Percentiles rank a stretch among this genome's conserved stretches.
Evolutionary conservation across 1,140 invertebrate genomes (phyloP).

Genomic region (Drosophila truncata): DNA sequence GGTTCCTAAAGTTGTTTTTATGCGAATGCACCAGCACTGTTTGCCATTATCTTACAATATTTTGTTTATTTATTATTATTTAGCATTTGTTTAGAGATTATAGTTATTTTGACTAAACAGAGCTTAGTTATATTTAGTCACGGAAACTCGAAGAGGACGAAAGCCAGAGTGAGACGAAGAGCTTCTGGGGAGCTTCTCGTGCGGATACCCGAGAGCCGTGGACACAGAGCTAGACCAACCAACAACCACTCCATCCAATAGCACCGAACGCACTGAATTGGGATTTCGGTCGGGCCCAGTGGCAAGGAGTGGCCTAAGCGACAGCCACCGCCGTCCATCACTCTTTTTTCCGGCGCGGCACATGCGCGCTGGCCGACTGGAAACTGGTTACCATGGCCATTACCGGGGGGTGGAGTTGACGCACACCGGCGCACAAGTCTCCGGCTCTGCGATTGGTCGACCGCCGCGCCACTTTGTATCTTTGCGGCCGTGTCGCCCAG

Average conservation of each 20-base stretch:
- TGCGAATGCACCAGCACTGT: conserved; percentile 13
- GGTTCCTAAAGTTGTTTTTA: conserved; percentile 30
- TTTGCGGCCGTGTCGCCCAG: conserved; percentile 53
- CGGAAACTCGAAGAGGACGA: neutral
- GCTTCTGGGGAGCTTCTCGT: conserved; percentile 63
- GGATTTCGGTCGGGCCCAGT: conserved; percentile 33
- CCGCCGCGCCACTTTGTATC: conserved; percentile 18
- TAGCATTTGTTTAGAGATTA: neutral
- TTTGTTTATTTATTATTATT: neutral
- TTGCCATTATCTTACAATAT: conserved; percentile 1
- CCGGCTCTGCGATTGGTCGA: conserved; percentile 61
- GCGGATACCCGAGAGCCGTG: conserved; percentile 59
- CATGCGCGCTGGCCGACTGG: conserved; percentile 61
- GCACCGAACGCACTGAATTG: conserved; percentile 77
- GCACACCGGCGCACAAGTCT: conserved; percentile 57
- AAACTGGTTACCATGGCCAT: conserved; percentile 45
- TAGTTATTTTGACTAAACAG: neutral
- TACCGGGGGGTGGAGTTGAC: conserved; percentile 67
- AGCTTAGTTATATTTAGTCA: neutral
- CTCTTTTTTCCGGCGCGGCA: conserved; percentile 32
- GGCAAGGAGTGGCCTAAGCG: conserved; percentile 70
- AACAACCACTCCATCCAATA: conserved; percentile 83
- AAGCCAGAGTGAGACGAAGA: conserved; percentile 31
- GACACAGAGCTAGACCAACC: conserved; percentile 34
- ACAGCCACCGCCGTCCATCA: conserved; percentile 59